These are phyloP conservation scores for Actinia tenebrosa DNA, from an alignment of 64 coral and sea anemone genomes.

Conservation along the genomic window DNA sequence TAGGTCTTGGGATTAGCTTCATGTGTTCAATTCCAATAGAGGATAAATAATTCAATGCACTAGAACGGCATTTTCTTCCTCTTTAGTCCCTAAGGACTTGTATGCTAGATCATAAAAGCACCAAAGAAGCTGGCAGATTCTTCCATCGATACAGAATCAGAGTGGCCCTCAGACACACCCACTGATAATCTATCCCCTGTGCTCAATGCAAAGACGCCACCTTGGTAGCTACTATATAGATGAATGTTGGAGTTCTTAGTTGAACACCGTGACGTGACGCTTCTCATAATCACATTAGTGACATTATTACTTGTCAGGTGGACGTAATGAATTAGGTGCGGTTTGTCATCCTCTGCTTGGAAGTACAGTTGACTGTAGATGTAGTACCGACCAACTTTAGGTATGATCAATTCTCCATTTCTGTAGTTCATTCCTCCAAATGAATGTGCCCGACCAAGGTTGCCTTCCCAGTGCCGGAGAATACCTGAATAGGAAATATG, in stretches of 20 bases:
- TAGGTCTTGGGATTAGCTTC: not conserved
- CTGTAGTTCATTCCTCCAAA: conserved; percentile 61
- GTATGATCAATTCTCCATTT: conserved; percentile 73
- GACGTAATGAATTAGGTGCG: conserved; percentile 65
- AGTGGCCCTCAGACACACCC: conserved; percentile 46
- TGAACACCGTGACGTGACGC: conserved; percentile 59
- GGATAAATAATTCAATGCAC: not conserved
- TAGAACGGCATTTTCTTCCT: not conserved
- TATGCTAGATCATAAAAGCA: conserved; percentile 74
- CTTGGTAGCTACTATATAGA: conserved; percentile 86
- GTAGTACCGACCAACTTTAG: conserved; percentile 64
- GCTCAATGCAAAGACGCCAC: conserved; percentile 68
- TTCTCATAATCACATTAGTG: conserved; percentile 67
- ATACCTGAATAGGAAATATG: conserved; percentile 49
- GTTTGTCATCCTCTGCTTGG: conserved; percentile 37
- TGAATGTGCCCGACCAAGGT: conserved; percentile 44
- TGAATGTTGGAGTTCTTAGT: conserved; percentile 32
- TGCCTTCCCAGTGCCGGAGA: conserved; percentile 59
- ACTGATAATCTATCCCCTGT: conserved; percentile 58
- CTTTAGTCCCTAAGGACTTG: not conserved
- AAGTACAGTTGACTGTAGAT: conserved; percentile 91
- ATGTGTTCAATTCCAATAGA: not conserved
- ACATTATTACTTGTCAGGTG: conserved; percentile 56
- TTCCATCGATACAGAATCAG: conserved; percentile 26
- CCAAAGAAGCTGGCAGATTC: conserved; percentile 88